Conservation (phyloP, 1,140 invertebrate species). For the Augochlora pura region DNA sequence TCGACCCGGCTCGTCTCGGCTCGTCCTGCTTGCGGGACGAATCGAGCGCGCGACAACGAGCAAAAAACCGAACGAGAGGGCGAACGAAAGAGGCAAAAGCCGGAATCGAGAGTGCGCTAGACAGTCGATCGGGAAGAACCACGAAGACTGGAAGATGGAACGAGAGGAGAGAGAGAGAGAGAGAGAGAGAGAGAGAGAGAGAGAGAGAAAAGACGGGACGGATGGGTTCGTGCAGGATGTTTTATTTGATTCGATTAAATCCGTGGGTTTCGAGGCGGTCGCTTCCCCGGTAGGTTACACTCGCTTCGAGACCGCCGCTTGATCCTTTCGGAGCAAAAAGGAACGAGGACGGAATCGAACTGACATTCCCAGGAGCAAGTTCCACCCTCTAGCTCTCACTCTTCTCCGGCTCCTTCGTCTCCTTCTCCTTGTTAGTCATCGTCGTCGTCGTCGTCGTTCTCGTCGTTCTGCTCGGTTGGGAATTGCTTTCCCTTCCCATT, state of each 20-base stretch:
- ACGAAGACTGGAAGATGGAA: neutral
- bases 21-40: constrained; percentile 15
- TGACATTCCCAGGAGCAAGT: constrained; percentile 44
- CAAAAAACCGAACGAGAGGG: neutral
- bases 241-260: constrained; percentile 52
- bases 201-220: constrained; percentile 11
- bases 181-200: neutral
- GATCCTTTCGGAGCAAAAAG: constrained; percentile 22
- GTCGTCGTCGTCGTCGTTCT: too few relatives aligned
- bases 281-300: constrained; percentile 22
- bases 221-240: constrained; percentile 24
- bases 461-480: neutral
- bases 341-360: constrained; percentile 32
- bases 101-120: neutral
- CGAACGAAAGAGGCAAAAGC: neutral
- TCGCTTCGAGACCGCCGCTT: constrained; percentile 9
- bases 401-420: neutral
- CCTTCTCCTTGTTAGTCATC: neutral
- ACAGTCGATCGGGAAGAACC: neutral
- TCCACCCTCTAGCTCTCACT: constrained; percentile 1
- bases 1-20: too few relatives aligned
- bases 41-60: neutral
- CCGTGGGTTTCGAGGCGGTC: constrained; percentile 15
- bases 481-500: constrained; percentile 42
- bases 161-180: constrained; percentile 6